These are phyloP conservation scores for Drosophila seclusa DNA, from an alignment of 2,888 invertebrate genomes.

Conservation along the genomic window DNA sequence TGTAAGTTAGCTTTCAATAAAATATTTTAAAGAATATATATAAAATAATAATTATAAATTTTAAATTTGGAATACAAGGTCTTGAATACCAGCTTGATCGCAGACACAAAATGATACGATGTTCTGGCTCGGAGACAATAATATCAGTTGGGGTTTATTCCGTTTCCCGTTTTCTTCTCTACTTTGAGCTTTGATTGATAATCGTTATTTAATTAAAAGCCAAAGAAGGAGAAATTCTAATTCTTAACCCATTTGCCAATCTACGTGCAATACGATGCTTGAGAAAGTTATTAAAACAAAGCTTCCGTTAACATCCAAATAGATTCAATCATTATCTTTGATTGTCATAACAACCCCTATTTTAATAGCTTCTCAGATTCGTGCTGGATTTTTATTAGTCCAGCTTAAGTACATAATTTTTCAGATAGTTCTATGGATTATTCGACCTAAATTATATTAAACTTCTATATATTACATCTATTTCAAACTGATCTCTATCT, in stretches of 20 bases:
- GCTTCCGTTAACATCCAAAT: too few species aligned
- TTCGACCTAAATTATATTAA: background rate
- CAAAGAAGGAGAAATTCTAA: background rate
- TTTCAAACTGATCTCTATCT: background rate
- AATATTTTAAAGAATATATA: background rate
- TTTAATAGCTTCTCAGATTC: background rate
- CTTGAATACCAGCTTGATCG: too few species aligned
- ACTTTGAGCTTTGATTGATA: background rate
- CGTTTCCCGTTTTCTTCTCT: too few species aligned
- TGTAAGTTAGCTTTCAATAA: background rate
- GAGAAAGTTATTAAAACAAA: too few species aligned
- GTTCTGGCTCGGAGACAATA: too few species aligned
- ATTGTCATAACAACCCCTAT: background rate
- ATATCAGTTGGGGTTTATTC: too few species aligned
- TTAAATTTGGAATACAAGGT: too few species aligned
- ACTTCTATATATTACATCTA: background rate
- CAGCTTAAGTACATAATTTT: background rate
- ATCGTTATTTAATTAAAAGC: background rate
- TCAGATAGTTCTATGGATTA: background rate
- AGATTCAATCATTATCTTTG: too few species aligned
- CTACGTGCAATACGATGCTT: background rate
- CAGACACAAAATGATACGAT: too few species aligned
- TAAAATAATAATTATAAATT: too few species aligned
- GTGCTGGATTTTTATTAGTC: background rate
- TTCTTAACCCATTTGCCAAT: background rate